These are phyloP conservation scores for Cenopis cana DNA, from an alignment of 2,888 invertebrate species.

Conservation along the genomic window DNA sequence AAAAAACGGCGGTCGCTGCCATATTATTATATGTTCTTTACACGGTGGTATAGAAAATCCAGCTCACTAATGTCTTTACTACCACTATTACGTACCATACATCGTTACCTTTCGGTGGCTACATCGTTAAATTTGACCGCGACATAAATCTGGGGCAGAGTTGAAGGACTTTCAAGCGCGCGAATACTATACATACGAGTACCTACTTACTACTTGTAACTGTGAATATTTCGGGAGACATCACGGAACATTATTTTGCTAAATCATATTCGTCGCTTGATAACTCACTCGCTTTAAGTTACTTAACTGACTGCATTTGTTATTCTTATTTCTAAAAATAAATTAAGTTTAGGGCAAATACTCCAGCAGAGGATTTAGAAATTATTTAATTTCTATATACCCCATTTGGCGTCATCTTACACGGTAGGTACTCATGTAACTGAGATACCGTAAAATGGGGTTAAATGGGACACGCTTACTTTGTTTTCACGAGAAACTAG, in stretches of 20 bases:
- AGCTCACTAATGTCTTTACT: not conserved
- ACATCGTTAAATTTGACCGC: conserved; percentile 30
- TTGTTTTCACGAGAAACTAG: too few species aligned
- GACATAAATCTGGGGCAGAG: conserved; percentile 8
- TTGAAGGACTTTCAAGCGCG: conserved; percentile 20
- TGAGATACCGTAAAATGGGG: too few species aligned
- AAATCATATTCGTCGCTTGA: not conserved
- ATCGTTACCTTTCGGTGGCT: not conserved
- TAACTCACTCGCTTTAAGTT: not conserved
- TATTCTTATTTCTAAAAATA: not conserved
- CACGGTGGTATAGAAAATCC: too few species aligned
- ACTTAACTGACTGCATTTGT: not conserved
- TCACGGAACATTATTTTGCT: not conserved
- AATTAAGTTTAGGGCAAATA: not conserved
- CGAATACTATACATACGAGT: not conserved
- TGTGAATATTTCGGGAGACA: not conserved
- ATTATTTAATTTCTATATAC: too few species aligned
- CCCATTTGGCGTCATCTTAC: too few species aligned
- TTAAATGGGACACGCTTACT: too few species aligned
- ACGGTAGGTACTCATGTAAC: too few species aligned
- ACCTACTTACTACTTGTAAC: conserved; percentile 9
- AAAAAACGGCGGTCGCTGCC: too few species aligned
- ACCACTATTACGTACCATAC: not conserved
- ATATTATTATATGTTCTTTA: too few species aligned
- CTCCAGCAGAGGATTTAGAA: too few species aligned